Evolutionary conservation across 2,888 invertebrate species (phyloP).

Genomic region (Cepaea hortensis): DNA sequence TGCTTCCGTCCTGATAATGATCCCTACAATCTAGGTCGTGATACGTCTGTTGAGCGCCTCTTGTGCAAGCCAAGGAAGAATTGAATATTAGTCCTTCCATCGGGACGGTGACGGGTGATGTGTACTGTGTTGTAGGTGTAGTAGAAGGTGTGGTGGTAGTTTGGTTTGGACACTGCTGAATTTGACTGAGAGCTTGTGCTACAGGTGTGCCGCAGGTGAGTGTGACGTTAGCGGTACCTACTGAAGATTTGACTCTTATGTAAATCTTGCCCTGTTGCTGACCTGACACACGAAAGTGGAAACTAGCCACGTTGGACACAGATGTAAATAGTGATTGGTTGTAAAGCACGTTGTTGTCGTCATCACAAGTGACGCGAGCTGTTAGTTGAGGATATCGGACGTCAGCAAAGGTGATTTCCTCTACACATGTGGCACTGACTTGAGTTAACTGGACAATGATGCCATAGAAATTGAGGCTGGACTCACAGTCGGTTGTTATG

Average conservation of each 20-base stretch:
- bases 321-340: not conserved
- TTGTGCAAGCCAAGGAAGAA: not conserved
- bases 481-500: not conserved
- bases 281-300: not conserved
- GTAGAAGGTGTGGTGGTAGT: too few species aligned
- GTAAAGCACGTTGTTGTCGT: not conserved
- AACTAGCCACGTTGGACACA: not conserved
- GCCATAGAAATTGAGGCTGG: not conserved
- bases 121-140: too few species aligned
- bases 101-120: too few species aligned
- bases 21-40: not conserved
- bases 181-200: too few species aligned
- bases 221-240: not conserved
- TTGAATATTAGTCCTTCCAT: not conserved
- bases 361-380: not conserved
- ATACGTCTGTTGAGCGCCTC: not conserved
- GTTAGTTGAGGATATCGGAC: not conserved
- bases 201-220: not conserved
- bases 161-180: too few species aligned
- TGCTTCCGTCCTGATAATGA: not conserved
- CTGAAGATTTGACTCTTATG: not conserved
- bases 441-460: not conserved
- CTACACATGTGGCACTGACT: not conserved
- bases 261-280: not conserved
- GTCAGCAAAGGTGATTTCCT: not conserved